A percentile compares a stretch with the other conserved stretches of the same genome.
Evolutionary conservation across 2,888 invertebrate species (phyloP).

Genomic region (Chydorus sphaericus): DNA sequence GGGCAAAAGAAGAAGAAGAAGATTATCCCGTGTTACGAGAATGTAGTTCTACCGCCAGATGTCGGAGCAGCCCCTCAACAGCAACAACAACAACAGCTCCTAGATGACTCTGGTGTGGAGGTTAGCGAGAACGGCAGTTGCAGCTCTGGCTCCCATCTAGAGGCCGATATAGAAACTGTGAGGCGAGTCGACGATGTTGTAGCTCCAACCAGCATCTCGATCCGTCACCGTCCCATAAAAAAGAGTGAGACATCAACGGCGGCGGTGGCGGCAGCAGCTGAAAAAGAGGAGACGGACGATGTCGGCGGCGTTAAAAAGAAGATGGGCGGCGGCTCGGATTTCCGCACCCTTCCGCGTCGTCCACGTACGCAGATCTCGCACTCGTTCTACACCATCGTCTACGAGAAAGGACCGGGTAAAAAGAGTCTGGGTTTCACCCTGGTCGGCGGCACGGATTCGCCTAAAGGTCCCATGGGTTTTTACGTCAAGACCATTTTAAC

Average conservation of each 20-base stretch:
- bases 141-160: background rate
- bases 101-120: slow-evolving; percentile 13
- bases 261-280: slow-evolving; percentile 13
- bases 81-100: background rate
- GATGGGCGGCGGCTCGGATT: too few relatives aligned
- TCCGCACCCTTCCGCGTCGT: slow-evolving; percentile 55
- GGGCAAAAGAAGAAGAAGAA: slow-evolving; percentile 21
- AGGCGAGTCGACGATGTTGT: too few relatives aligned
- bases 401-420: slow-evolving; percentile 60
- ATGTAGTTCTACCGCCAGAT: slow-evolving; percentile 26
- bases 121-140: slow-evolving; percentile 9
- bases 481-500: slow-evolving; percentile 78
- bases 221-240: background rate
- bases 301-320: background rate
- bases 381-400: slow-evolving; percentile 35
- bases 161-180: background rate
- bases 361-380: slow-evolving; percentile 54
- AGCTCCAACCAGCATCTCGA: background rate
- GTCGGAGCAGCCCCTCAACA: background rate
- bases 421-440: slow-evolving; percentile 81
- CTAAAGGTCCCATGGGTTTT: slow-evolving; percentile 75
- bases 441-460: slow-evolving; percentile 75
- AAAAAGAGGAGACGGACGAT: background rate
- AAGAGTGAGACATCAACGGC: too few relatives aligned
- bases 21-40: slow-evolving; percentile 50